Evolutionary conservation across 2,888 invertebrate species (phyloP), one percentile per base, ranked within the genome.

Genomic region (Leucoma salicis): DNA sequence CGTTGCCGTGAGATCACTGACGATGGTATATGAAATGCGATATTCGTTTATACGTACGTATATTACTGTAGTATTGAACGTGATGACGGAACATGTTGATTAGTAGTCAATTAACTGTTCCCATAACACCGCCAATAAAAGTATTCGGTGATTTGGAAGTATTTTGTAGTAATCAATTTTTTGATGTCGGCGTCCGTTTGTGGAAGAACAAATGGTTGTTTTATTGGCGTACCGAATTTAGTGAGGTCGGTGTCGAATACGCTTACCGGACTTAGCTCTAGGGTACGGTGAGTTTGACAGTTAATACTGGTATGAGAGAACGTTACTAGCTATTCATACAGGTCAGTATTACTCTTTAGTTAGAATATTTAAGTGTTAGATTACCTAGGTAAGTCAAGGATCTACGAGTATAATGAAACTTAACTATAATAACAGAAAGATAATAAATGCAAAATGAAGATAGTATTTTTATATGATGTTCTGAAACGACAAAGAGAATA

Each of bases 81-180:
- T 61, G 66, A 57, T 63, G 65, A 59, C 58, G 42, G 63, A 53
- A 45, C 60, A 56, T 53, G 53, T 82, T 82, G 82, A 82, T 82
- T 82, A 81, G 78, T 77, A 82, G 85, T 83, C 88, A 87, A 88
- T 88, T 88, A 88, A 77, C 69, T 66, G 70, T 82, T 78, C 78
- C 77, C 80, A 84, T 85, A 86, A 87, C 79, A 84, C 73, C 83
- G 59, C 63, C 82, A 82, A 88, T 88, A 88, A 88, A 87, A 70
- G 82, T 83, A 75, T 82, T 79, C 76, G 80, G 83, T 83, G 81
- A 84, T 87, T 84, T 78, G 78, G 73, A 75, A 74, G 85, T 81
- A 86, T 88, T 88, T 87, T 86, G 83, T 86, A 78, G 81, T 86
- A 89, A 89, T 89, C 86, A 89, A 87, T 86, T 83, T 72, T 82